phyloP scores from a whole-genome alignment of 2,888 invertebrate genomes.

The Lamellibrachia satsuma region DNA sequence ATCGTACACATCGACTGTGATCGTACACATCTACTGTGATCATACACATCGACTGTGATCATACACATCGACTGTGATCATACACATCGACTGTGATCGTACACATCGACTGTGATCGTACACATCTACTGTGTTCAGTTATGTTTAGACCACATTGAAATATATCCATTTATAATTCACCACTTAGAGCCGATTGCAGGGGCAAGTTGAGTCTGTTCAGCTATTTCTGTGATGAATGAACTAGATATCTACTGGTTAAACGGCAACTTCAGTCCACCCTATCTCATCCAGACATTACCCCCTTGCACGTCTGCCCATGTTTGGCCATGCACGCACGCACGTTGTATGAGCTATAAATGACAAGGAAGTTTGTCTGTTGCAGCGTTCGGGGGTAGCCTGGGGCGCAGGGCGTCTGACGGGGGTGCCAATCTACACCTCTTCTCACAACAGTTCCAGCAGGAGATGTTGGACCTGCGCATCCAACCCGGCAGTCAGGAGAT shows the following conservation, averaged over 20 bases:
- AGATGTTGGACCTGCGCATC: slow-evolving; percentile 62
- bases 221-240: background rate
- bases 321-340: background rate
- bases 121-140: too few species aligned
- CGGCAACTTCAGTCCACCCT: background rate
- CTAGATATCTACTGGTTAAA: background rate
- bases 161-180: too few species aligned
- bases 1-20: too few species aligned
- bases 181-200: too few species aligned
- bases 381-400: slow-evolving; percentile 58
- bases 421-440: slow-evolving; percentile 84
- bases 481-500: slow-evolving; percentile 71
- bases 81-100: too few species aligned
- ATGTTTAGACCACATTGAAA: too few species aligned
- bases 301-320: too few species aligned
- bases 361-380: slow-evolving; percentile 33
- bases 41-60: too few species aligned
- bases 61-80: too few species aligned
- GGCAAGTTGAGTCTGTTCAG: background rate
- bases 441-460: slow-evolving; percentile 72
- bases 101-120: too few species aligned
- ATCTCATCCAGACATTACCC: background rate
- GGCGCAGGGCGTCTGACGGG: slow-evolving; percentile 92
- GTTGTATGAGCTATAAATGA: slow-evolving; percentile 28
- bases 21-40: too few species aligned